phyloP scores from a whole-genome alignment of 1,140 invertebrate species.

The Mercenaria mercenaria region DNA sequence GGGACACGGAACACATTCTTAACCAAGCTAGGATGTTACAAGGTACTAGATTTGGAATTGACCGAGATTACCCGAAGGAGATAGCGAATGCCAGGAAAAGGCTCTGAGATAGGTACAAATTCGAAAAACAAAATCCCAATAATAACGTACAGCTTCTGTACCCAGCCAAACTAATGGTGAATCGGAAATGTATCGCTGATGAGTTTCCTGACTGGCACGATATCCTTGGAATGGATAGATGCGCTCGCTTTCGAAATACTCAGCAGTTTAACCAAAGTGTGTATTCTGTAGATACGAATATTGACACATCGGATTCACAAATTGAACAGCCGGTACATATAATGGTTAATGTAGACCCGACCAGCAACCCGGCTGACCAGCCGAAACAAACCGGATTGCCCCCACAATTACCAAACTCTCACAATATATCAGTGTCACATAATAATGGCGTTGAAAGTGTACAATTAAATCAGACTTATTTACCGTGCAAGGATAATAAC shows the following conservation, averaged over 20 bases:
- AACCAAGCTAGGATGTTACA: neutral
- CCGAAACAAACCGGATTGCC: neutral
- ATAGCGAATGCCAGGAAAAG: neutral
- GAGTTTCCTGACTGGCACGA: slow-evolving; percentile 31
- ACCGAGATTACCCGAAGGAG: slow-evolving; percentile 20
- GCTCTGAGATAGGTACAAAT: neutral
- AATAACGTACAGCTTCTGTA: neutral
- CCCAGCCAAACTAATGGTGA: neutral
- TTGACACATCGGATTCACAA: too few relatives aligned
- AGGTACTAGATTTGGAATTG: neutral
- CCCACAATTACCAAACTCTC: neutral
- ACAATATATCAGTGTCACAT: neutral
- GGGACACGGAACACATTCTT: slow-evolving; percentile 15
- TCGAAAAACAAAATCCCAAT: neutral
- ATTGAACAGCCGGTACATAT: neutral
- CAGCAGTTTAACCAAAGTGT: neutral
- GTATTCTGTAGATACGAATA: neutral
- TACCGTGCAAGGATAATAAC: neutral
- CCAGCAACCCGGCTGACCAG: neutral
- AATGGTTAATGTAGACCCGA: neutral
- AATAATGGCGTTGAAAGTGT: neutral
- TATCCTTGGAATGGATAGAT: neutral
- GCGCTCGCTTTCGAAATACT: neutral
- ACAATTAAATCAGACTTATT: neutral
- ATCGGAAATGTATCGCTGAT: neutral